phyloP scores from a whole-genome alignment of 2,113 vertebrate genomes.

The Pardalotus punctatus region DNA sequence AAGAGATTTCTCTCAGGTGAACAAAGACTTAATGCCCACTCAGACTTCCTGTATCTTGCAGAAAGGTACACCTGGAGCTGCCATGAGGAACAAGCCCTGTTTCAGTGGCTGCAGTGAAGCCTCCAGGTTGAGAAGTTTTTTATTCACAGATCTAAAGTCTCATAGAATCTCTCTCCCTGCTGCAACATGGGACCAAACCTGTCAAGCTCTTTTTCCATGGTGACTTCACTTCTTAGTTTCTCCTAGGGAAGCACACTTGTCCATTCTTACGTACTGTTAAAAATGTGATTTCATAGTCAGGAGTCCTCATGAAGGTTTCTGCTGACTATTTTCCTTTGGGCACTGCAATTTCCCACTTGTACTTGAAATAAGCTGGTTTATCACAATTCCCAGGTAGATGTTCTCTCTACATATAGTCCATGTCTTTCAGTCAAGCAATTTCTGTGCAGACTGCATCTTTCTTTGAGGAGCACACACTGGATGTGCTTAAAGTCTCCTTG shows the following conservation, averaged over 20 bases:
- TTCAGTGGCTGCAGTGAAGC: neutral
- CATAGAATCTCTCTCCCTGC: neutral
- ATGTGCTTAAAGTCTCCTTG: neutral
- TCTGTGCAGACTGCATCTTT: neutral
- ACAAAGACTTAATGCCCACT: neutral
- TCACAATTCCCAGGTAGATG: neutral
- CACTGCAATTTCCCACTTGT: neutral
- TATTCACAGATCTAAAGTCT: neutral
- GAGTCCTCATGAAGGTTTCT: neutral
- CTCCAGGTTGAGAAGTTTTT: neutral
- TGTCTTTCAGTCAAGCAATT: neutral
- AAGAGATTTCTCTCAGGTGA: neutral
- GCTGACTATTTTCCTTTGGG: neutral
- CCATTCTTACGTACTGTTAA: neutral
- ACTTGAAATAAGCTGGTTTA: neutral
- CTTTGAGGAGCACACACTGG: neutral
- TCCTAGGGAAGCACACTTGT: neutral
- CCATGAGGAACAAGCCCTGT: neutral
- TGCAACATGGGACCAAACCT: neutral
- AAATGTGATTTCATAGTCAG: neutral
- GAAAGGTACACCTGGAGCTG: neutral
- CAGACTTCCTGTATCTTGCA: neutral
- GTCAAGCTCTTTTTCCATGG: neutral
- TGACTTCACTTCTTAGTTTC: neutral
- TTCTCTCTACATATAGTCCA: rapidly evolving